Conservation (phyloP, 2,113 vertebrate genomes). For the Megaceryle maxima region DNA sequence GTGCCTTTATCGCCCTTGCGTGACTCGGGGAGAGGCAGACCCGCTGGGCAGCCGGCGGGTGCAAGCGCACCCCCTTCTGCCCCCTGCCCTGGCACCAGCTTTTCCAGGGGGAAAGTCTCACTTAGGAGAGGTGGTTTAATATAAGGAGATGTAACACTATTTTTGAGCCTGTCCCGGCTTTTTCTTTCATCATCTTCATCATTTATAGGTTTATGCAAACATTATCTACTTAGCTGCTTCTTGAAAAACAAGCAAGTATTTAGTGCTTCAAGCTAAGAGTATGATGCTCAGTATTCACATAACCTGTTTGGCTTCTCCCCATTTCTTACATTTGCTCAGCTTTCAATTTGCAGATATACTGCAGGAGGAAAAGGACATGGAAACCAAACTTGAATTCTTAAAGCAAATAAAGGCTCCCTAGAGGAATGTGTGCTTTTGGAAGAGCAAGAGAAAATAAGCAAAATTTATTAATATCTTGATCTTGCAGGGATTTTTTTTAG, state of each 20-base stretch:
- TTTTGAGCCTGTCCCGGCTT: background rate
- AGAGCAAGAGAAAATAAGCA: background rate
- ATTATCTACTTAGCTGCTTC: accelerated
- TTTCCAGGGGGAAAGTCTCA: background rate
- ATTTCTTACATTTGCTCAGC: background rate
- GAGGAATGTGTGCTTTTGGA: background rate
- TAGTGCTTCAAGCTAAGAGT: background rate
- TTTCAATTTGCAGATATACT: background rate
- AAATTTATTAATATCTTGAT: background rate
- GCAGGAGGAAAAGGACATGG: background rate
- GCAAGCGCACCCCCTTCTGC: background rate
- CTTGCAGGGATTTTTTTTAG: background rate
- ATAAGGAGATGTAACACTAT: background rate
- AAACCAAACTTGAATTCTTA: background rate
- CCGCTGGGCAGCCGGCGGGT: background rate
- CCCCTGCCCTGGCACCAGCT: background rate
- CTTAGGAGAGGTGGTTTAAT: background rate
- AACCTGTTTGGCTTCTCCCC: background rate
- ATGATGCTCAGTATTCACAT: background rate
- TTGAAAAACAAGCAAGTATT: background rate
- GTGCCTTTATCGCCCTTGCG: background rate
- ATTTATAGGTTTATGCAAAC: background rate
- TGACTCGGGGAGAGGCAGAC: background rate
- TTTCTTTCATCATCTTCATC: background rate
- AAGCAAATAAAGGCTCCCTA: background rate